Evolutionary conservation across 2,888 invertebrate genomes (phyloP).

Genomic region (Drosophila testacea): DNA sequence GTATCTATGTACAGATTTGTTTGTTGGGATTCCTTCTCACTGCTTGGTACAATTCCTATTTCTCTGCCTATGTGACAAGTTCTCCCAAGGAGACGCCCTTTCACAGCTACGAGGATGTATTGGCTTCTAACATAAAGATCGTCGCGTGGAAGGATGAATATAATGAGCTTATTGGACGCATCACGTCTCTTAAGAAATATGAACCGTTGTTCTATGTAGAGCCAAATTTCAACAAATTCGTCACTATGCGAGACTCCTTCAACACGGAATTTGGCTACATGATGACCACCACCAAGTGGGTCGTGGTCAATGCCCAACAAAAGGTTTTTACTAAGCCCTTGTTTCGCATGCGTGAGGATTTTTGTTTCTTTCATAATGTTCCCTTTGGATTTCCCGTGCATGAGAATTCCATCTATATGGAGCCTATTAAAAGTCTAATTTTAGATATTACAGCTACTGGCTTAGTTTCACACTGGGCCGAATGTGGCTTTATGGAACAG

Average conservation of each 20-base stretch:
- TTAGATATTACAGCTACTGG: constrained; percentile 67
- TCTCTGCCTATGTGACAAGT: constrained; percentile 80
- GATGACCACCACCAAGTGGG: constrained; percentile 71
- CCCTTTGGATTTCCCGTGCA: constrained; percentile 78
- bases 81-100: constrained; percentile 68
- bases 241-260: constrained; percentile 67
- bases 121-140: constrained; percentile 65
- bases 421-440: constrained; percentile 64
- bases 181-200: constrained; percentile 59
- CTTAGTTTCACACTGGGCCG: constrained; percentile 60
- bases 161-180: constrained; percentile 46
- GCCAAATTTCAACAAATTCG: constrained; percentile 55
- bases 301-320: constrained; percentile 76
- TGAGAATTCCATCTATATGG: constrained; percentile 74
- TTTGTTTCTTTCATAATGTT: constrained; percentile 76
- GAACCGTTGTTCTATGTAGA: constrained; percentile 65
- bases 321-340: constrained; percentile 72
- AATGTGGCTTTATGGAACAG: constrained; percentile 65
- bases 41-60: constrained; percentile 79
- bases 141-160: constrained; percentile 68
- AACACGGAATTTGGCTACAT: constrained; percentile 72
- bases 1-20: constrained; percentile 79
- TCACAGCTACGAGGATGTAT: constrained; percentile 70
- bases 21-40: constrained; percentile 78
- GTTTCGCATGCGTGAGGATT: constrained; percentile 68